Percentiles rank a stretch among this genome's conserved stretches.
These are phyloP conservation scores for Clarias magur DNA, from an alignment of 2,113 vertebrate genomes.

Conservation along the genomic window DNA sequence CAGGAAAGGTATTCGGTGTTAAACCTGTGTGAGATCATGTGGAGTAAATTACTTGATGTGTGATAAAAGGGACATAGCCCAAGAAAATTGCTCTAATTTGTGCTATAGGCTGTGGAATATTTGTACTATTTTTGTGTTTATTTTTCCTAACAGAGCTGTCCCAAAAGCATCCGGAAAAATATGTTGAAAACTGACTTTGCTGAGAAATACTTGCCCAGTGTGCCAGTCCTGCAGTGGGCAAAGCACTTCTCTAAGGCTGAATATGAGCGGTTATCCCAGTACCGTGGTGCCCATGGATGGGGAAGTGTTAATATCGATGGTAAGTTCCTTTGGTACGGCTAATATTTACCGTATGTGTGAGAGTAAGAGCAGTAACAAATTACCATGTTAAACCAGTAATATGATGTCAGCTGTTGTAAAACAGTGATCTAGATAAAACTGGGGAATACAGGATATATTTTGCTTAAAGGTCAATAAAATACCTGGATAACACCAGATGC, in stretches of 20 bases:
- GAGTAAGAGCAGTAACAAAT: not conserved
- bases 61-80: too few relatives aligned
- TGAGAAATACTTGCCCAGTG: conserved; percentile 47
- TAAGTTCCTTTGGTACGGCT: conserved; percentile 47
- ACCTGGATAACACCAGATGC: too few relatives aligned
- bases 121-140: not conserved
- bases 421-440: too few relatives aligned
- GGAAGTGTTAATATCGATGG: conserved; percentile 58
- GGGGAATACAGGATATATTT: too few relatives aligned
- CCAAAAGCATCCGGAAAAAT: conserved; percentile 47
- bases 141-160: conserved; percentile 65
- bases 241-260: conserved; percentile 58
- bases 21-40: too few relatives aligned
- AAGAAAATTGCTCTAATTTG: not conserved
- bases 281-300: conserved; percentile 74
- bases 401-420: not conserved
- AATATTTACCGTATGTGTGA: not conserved
- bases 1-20: too few relatives aligned
- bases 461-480: too few relatives aligned
- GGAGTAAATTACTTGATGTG: too few relatives aligned
- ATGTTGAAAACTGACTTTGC: conserved; percentile 53
- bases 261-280: conserved; percentile 67
- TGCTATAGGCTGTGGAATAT: not conserved
- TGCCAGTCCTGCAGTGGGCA: conserved; percentile 77
- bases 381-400: not conserved